Base-by-base conservation (phyloP, 2,888 invertebrate genomes). In the Nomada fabriciana region DNA sequence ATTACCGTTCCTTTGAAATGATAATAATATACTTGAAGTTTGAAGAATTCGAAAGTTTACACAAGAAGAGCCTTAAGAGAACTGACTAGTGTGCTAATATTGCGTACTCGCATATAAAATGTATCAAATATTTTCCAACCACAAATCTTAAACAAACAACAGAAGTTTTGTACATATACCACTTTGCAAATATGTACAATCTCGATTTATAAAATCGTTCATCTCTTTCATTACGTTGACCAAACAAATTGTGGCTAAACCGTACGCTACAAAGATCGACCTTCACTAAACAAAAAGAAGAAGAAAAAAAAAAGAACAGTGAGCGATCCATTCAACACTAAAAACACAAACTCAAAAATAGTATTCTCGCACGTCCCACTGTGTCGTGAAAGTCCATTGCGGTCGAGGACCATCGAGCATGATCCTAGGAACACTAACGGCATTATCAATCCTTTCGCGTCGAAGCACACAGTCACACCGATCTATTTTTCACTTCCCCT, bases 21-120 rank as follows among this genome's bases (percentile, higher is more conserved):
- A 59, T 23, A 67, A 67, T 67, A 57, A 36, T 55, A 69, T 23
- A 47, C 2, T 53, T 70, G 36, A 42, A 50, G 67, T 61, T 20
- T 47, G 42, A n/a, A 80, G 80, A 42, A 80, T 67, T 61, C 53
- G 55, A 72, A 61, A 67, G 67, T 76, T 76, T 65, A 75, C 73
- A 65, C 75, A 73, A 77, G 63, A 71, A 70, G 78, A 80, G 74
- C 76, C 73, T 75, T 80, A 76, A 83, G 72, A 80, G 76, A 83
- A 86, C 88, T 89, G 88, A 88, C 88, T 88, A 88, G 88, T 83
- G 84, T 83, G 76, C 84, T 84, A 84, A 78, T 76, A 77, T 84
- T 70, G 71, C 65, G 77, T 85, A 79, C 74, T 65, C 75, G 50
- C 72, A 79, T 83, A 76, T 65, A 83, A 80, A 80, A 80, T 80